Evolutionary conservation across 2,888 invertebrate species (phyloP), one percentile per base, ranked within the genome.

Genomic region (Macaria liturata): DNA sequence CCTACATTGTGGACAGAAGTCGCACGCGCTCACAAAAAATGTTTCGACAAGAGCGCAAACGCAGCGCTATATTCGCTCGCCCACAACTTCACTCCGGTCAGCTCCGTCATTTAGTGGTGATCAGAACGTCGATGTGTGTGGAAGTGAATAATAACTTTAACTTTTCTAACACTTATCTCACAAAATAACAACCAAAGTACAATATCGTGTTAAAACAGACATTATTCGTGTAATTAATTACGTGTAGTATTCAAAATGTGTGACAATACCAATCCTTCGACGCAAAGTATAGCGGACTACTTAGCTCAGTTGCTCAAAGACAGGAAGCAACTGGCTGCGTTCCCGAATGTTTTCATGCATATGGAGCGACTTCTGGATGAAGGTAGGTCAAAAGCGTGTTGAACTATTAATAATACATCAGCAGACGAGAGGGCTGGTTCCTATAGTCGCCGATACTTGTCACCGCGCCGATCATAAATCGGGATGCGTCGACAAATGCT

Each of bases 301-400:
- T 95, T 99, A 94, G 98, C 99, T 90, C 99, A 99, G 94, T 95
- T 99, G 94, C 95, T 99, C 90, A 99, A 99, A 95, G 99, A 99
- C 95, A 98, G 99, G 94, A 99, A 99, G 94, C 99, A 99, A 94
- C 95, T 99, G 91, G 98, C 98, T 84, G 99, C 99, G 87, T 98
- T 99, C 94, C 99, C 99, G 78, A 99, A 98, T 95, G 98, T 99
- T 92, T 99, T 99, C 94, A 96, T 98, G 93, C 99, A 99, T 94
- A 96, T 99, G 91, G 99, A 99, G 93, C 95, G 99, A 91, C 96
- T 99, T 82, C 94, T 99, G 88, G 99, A 99, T 91, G 99, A 99
- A 96, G 99, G 99, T 99, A 95, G 81, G 91, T 84, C 73, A 76
- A 76, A 81, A 81, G 81, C 66, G 63, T 72, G 72, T 75, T 57